phyloP scores from a whole-genome alignment of 2,888 invertebrate species.

The Willowsia nigromaculata region DNA sequence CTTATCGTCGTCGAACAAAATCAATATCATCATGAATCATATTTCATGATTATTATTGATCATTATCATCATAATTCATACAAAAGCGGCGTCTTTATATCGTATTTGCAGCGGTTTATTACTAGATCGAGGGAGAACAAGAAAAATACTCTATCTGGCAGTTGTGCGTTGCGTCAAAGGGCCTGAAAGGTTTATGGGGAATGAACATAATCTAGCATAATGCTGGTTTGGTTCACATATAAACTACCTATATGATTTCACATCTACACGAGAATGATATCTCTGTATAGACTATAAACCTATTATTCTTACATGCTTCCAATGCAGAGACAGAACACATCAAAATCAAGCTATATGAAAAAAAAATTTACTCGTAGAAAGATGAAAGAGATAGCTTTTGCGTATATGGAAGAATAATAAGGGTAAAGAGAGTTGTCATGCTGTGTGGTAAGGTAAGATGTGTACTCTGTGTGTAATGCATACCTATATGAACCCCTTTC shows the following conservation, averaged over 20 bases:
- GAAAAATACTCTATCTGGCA: not conserved
- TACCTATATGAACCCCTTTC: constrained; percentile 33
- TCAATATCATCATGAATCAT: no score
- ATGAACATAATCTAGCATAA: not conserved
- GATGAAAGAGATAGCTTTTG: constrained; percentile 4
- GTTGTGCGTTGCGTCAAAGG: not conserved
- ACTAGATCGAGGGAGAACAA: not conserved
- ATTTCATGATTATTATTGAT: no score
- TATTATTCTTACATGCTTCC: no score
- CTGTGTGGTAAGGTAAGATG: not conserved
- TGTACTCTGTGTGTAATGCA: not conserved
- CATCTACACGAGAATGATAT: not conserved
- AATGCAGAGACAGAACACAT: no score
- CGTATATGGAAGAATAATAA: not conserved
- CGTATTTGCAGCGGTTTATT: no score
- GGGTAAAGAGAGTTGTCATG: not conserved
- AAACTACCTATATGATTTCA: not conserved
- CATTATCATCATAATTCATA: no score
- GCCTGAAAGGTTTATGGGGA: not conserved
- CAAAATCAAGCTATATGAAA: no score
- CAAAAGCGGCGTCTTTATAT: no score
- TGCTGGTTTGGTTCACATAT: no score
- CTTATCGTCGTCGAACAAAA: no score
- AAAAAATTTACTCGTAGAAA: not conserved
- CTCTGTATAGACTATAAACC: no score